Evolutionary conservation across 2,888 invertebrate genomes (phyloP), one percentile per base, ranked within the genome.

Genomic region (Diachrysia chrysitis): DNA sequence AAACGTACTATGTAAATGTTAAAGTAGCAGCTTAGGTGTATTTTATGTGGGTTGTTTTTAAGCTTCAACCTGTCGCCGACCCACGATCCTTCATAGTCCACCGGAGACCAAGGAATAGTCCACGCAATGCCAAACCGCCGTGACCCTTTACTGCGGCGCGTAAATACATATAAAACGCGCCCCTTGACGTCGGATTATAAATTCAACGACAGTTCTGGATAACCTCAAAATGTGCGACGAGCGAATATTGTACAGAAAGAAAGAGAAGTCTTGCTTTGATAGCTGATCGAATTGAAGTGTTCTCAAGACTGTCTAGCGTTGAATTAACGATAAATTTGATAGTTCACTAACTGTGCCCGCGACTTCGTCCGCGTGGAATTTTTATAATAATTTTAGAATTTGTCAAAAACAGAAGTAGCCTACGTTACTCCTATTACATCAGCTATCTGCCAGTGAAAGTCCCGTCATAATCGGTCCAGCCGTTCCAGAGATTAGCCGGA

Each of bases 141-240:
- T 51, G 68, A 66, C 72, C 78, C 73, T 78, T 79, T 65, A 82
- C 80, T 71, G 62, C 72, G 77, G 75, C 63, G 77, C 80, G 83
- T 84, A 84, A 86, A 87, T 85, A 84, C 84, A 76, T 77, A 83
- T 83, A 83, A 83, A 86, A 82, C 74, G 76, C 78, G 79, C 82
- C 82, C 76, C 78, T 71, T 81, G 81, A 76, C 74, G 78, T 80
- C 69, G 76, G 76, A 84, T 89, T 87, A 89, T 89, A 91, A 86
- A 90, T 90, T 88, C 89, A 88, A 58, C 51, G 19, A 23, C 61
- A 66, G 79, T 79, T 76, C 76, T 78, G 65, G 35, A 54, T 69
- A 63, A 60, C 69, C 53, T 58, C 37, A 48, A 21, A 54, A 53
- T 72, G 35, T 14, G 16, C 16, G 16, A 25, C 16, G 12, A 53